Percentiles rank a stretch among this genome's conserved stretches.
Evolutionary conservation across 2,888 invertebrate species (phyloP).

Genomic region (Drosophila nr. perissopoda): DNA sequence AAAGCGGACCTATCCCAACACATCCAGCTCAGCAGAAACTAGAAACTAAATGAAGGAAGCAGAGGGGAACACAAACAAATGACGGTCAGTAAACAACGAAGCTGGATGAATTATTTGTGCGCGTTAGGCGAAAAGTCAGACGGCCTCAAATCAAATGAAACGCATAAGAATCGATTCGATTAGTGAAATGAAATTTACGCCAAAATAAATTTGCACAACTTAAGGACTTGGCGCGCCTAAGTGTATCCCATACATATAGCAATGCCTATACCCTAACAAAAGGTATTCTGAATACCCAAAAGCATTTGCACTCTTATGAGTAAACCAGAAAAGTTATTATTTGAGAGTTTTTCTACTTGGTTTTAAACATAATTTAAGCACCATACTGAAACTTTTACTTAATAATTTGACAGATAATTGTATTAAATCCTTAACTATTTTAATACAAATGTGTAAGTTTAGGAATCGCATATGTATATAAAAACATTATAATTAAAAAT

Average conservation of each 20-base stretch:
- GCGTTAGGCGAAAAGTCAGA: conserved; percentile 59
- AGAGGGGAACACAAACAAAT: conserved; percentile 30
- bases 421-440: not conserved
- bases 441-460: not conserved
- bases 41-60: not conserved
- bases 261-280: conserved; percentile 12
- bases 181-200: conserved; percentile 80
- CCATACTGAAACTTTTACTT: not conserved
- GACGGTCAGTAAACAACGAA: conserved; percentile 48
- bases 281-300: not conserved
- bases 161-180: conserved; percentile 80
- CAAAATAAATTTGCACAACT: conserved; percentile 78
- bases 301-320: not conserved
- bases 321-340: not conserved
- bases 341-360: not conserved
- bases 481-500: not conserved
- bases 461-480: not conserved
- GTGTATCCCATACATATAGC: conserved; percentile 48
- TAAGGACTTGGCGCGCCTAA: conserved; percentile 70
- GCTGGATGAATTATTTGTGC: conserved; percentile 32
- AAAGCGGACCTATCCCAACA: conserved; percentile 34
- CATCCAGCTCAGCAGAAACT: conserved; percentile 3
- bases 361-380: too few species aligned
- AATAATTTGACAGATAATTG: not conserved
- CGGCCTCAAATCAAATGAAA: conserved; percentile 71